Evolutionary conservation across 2,797 vertebrate species (phyloP).

Genomic region (Danio albolineatus): DNA sequence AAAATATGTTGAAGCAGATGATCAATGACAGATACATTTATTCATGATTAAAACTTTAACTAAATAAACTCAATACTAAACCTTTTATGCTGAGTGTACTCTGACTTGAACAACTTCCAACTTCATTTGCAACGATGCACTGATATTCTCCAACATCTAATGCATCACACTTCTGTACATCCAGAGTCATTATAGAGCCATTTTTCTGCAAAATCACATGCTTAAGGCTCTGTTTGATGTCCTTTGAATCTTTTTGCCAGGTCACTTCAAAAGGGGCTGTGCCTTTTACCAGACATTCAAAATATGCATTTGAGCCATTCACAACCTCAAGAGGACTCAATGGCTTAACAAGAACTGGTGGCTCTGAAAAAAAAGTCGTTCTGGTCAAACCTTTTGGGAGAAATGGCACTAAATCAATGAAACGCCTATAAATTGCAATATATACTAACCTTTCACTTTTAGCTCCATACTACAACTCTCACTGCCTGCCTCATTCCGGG

Average conservation of each 20-base stretch:
- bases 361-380: slow-evolving; percentile 79
- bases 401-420: background rate
- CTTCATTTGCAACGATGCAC: slow-evolving; percentile 91
- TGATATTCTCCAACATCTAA: slow-evolving; percentile 93
- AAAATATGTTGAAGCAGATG: slow-evolving; percentile 44
- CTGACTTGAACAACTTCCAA: slow-evolving; percentile 89
- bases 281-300: slow-evolving; percentile 88
- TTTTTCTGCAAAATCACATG: slow-evolving; percentile 83
- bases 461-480: slow-evolving; percentile 96
- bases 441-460: slow-evolving; percentile 94
- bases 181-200: slow-evolving; percentile 82
- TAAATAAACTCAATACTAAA: slow-evolving; percentile 63
- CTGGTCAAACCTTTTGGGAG: background rate
- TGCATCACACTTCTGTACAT: slow-evolving; percentile 87
- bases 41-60: background rate
- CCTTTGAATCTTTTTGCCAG: slow-evolving; percentile 93
- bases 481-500: slow-evolving; percentile 93
- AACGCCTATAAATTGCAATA: slow-evolving; percentile 3
- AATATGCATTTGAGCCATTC: slow-evolving; percentile 81
- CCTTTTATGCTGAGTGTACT: slow-evolving; percentile 91
- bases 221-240: slow-evolving; percentile 92
- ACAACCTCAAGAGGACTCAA: slow-evolving; percentile 84
- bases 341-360: slow-evolving; percentile 87
- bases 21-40: slow-evolving; percentile 45
- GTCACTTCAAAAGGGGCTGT: slow-evolving; percentile 90